Conservation (phyloP, 2,888 invertebrate species). For the Drosophila melanocephala region DNA sequence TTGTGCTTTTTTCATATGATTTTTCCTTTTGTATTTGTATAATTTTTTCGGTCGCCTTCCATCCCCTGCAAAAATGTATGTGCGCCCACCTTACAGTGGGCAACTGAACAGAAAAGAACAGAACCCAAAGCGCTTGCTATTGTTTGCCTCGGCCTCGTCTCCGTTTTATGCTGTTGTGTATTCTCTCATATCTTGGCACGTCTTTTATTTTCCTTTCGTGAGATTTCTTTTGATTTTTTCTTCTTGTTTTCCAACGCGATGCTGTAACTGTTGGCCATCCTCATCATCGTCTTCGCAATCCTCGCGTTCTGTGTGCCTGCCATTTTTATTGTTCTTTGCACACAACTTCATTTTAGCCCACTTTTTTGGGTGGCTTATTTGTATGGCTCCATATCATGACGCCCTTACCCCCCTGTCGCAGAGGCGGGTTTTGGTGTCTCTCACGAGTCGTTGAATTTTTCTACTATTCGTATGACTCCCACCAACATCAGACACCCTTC, state of each 20-base stretch:
- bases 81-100: constrained; percentile 35
- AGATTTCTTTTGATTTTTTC: constrained; percentile 37
- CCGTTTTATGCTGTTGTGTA: constrained; percentile 33
- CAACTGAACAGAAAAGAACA: constrained; percentile 6
- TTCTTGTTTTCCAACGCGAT: constrained; percentile 10
- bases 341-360: constrained; percentile 80
- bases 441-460: constrained; percentile 70
- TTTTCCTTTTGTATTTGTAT: constrained; percentile 79
- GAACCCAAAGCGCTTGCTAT: constrained; percentile 33
- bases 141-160: constrained; percentile 34
- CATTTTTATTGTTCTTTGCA: constrained; percentile 80
- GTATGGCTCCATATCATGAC: constrained; percentile 71
- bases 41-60: constrained; percentile 78
- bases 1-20: constrained; percentile 74
- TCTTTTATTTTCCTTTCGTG: constrained; percentile 61
- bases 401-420: background rate
- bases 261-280: constrained; percentile 70
- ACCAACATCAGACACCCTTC: constrained; percentile 12
- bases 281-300: constrained; percentile 27
- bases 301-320: constrained; percentile 40
- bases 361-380: constrained; percentile 80
- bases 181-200: constrained; percentile 56
- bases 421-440: constrained; percentile 43
- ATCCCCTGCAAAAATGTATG: constrained; percentile 49
- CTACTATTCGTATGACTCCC: constrained; percentile 56